Evolutionary conservation across 2,888 invertebrate species (phyloP), one percentile per base, ranked within the genome.

Genomic region (Acrobasis suavella): DNA sequence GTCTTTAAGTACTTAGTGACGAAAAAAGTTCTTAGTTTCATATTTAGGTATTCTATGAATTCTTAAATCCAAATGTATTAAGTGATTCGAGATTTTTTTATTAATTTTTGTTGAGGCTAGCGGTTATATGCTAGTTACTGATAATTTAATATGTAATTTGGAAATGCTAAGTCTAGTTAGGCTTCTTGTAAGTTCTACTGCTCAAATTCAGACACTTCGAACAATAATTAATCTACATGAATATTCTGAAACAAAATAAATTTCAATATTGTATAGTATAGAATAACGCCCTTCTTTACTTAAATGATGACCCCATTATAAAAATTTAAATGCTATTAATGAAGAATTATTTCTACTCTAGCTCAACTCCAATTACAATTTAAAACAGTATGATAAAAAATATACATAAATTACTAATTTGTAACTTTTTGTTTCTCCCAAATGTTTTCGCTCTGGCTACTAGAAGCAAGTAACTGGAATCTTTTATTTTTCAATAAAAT

Each of bases 371-470:
- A 62, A 58, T 66, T 68, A 72, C 69, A 65, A 38, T 59, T 58
- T 54, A 55, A 62, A 65, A 63, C 46, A 66, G 60, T 62, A 58
- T 15, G 52, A 64, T 38, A 55, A 52, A 61, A 71, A 70, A 70
- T 72, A 71, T 69, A 67, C 68, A 66, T 61, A 64, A 60, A 75
- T 69, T 73, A 81, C 86, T 88, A 86, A 89, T 85, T 72, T 72
- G 71, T 81, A 72, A 78, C 79, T 73, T 80, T 80, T 78, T 73
- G 76, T 79, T 74, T 73, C 73, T 78, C 75, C 77, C 81, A 81
- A 85, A 86, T 78, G 85, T 86, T 88, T 89, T 89, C 92, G 92
- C 90, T 91, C 85, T 92, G 90, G 92, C 91, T 92, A 92, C 91
- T 91, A 92, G 92, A 91, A 91, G 90, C 91, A 92, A 92, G 91